Evolutionary conservation across 2,113 vertebrate species (phyloP).

Genomic region (Neotragus pygmaeus): DNA sequence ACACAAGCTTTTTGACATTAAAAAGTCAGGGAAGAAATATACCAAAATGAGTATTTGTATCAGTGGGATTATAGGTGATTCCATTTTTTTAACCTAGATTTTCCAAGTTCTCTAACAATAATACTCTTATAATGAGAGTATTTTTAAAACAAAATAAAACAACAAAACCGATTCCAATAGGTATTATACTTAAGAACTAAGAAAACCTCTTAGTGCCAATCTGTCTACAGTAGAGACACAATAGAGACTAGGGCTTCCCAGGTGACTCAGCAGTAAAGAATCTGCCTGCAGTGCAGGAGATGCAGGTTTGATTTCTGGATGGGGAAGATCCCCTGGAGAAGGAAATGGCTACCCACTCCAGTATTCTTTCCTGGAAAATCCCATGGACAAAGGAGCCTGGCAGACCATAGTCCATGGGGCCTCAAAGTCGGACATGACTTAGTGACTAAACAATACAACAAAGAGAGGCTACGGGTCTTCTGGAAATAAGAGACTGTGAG

Average conservation of each 20-base stretch:
- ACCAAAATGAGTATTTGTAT: neutral
- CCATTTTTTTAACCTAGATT: neutral
- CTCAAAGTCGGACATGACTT: neutral
- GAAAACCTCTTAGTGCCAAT: neutral
- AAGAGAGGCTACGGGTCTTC: neutral
- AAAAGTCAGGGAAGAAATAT: neutral
- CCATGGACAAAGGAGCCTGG: neutral
- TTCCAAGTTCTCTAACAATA: neutral
- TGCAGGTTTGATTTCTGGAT: neutral
- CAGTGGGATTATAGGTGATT: neutral
- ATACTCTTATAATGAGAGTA: neutral
- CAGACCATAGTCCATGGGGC: neutral
- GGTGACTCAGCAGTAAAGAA: neutral
- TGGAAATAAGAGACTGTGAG: neutral
- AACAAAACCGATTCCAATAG: neutral
- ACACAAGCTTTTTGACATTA: neutral
- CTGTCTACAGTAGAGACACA: neutral
- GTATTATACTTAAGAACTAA: neutral
- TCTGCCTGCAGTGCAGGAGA: neutral
- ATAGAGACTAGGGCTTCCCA: neutral
- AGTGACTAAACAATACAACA: fast-evolving
- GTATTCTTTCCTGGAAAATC: neutral
- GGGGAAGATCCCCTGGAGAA: neutral
- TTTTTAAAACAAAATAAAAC: neutral
- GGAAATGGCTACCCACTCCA: neutral